phyloP scores from a whole-genome alignment of 2,888 invertebrate genomes.

The Deilephila elpenor region DNA sequence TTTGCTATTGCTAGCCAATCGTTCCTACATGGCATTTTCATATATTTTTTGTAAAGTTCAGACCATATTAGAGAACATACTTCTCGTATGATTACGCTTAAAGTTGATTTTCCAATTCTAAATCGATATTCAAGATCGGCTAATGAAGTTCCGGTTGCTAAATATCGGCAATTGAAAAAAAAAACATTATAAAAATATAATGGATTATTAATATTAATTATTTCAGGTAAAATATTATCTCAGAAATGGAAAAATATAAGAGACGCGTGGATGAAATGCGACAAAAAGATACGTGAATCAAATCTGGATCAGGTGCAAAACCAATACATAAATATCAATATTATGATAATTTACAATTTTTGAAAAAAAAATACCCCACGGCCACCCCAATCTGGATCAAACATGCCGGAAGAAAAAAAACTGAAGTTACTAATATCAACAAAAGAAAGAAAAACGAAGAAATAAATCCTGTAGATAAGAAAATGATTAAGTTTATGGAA shows the following conservation, averaged over 20 bases:
- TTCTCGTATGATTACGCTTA: slow-evolving; percentile 30
- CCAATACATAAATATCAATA: slow-evolving; percentile 4
- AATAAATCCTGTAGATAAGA: slow-evolving; percentile 39
- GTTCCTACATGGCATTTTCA: slow-evolving; percentile 28
- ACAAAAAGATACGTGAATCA: neutral
- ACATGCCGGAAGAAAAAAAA: slow-evolving; percentile 16
- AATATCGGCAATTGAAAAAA: slow-evolving; percentile 14
- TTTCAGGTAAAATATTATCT: slow-evolving; percentile 33
- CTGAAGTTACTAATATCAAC: neutral
- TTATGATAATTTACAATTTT: slow-evolving; percentile 38
- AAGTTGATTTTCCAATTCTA: slow-evolving; percentile 34
- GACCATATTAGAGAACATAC: slow-evolving; percentile 29
- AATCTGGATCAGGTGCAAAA: slow-evolving; percentile 18
- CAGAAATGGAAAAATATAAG: slow-evolving; percentile 34
- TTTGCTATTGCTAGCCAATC: slow-evolving; percentile 26
- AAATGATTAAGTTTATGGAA: slow-evolving; percentile 45
- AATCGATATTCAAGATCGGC: slow-evolving; percentile 27
- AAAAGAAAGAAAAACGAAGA: slow-evolving; percentile 36
- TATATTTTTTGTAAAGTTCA: slow-evolving; percentile 28
- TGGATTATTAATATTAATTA: slow-evolving; percentile 30
- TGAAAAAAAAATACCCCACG: slow-evolving; percentile 32
- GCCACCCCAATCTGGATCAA: slow-evolving; percentile 24
- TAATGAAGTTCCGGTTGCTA: neutral
- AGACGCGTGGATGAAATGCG: slow-evolving; percentile 33
- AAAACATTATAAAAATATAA: slow-evolving; percentile 8